These are phyloP conservation scores for Ifrita kowaldi DNA, from an alignment of 2,113 vertebrate species.

Conservation along the genomic window DNA sequence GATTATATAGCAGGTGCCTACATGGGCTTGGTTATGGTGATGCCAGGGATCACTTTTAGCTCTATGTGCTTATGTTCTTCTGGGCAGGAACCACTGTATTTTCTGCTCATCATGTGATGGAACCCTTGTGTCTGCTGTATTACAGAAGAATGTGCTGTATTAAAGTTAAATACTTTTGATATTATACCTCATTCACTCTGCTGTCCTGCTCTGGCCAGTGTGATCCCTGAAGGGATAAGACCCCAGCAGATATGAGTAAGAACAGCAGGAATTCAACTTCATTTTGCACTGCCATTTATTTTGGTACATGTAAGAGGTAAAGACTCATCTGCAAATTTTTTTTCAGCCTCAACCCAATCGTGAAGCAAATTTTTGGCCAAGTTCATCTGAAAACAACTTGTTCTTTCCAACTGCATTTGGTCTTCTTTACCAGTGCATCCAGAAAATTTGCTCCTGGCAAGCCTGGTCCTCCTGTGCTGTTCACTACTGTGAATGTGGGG, in stretches of 20 bases:
- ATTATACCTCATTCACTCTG: neutral
- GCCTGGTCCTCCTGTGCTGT: neutral
- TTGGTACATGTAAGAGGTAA: neutral
- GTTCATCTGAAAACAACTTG: neutral
- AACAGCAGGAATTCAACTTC: neutral
- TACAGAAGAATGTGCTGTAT: neutral
- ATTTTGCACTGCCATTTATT: neutral
- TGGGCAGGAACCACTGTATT: neutral
- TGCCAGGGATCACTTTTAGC: neutral
- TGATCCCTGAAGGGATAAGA: neutral
- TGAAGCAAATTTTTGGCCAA: neutral
- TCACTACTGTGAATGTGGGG: neutral
- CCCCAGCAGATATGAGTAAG: neutral
- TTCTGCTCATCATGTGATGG: neutral
- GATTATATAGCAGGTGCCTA: neutral
- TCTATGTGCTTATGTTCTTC: neutral
- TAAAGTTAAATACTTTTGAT: neutral
- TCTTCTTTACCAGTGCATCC: neutral
- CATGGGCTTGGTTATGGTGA: neutral
- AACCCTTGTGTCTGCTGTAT: neutral
- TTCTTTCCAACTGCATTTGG: fast-evolving
- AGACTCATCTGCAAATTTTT: neutral
- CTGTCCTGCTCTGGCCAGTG: neutral
- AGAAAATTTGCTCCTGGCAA: neutral
- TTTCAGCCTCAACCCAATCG: neutral